These are phyloP conservation scores for Notospermus geniculatus DNA, from an alignment of 1,140 invertebrate species.

Conservation along the genomic window DNA sequence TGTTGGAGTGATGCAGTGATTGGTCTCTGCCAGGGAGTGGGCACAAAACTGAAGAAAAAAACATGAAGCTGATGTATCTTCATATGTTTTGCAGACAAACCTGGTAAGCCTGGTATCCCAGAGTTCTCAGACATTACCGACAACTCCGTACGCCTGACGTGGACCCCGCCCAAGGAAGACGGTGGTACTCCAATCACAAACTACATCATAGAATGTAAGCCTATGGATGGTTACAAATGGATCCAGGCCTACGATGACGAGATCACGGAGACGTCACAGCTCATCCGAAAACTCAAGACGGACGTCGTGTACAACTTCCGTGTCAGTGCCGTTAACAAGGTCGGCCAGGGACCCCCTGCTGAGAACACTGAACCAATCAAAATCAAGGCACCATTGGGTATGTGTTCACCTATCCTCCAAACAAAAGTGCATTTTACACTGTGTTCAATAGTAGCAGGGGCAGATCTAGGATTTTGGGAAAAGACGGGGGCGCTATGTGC, in stretches of 20 bases:
- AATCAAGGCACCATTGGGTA: constrained; percentile 91
- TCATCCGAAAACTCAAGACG: constrained; percentile 84
- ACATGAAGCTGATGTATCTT: neutral
- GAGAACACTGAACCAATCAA: constrained; percentile 83
- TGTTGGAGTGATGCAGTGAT: constrained; percentile 89
- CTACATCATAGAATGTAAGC: constrained; percentile 87
- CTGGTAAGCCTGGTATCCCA: constrained; percentile 66
- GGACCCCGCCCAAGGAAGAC: constrained; percentile 91
- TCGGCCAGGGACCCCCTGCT: constrained; percentile 88
- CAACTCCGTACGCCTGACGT: constrained; percentile 84
- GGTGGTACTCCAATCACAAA: constrained; percentile 93
- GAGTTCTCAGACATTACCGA: constrained; percentile 93
- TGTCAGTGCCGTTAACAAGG: constrained; percentile 95
- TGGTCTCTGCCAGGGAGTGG: constrained; percentile 64
- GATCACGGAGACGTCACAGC: constrained; percentile 61
- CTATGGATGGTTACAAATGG: constrained; percentile 80
- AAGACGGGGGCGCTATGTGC: no score
- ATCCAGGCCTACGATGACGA: constrained; percentile 35
- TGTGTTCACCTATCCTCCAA: no score
- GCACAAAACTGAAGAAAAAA: constrained; percentile 71
- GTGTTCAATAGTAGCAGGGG: no score
- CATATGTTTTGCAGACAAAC: constrained; percentile 32
- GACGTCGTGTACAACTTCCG: constrained; percentile 92
- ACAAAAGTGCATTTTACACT: no score
- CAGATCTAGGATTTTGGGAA: no score